Percentiles rank a stretch among this genome's conserved stretches.
phyloP scores from a whole-genome alignment of 2,888 invertebrate species.

The Schizaphis graminum region DNA sequence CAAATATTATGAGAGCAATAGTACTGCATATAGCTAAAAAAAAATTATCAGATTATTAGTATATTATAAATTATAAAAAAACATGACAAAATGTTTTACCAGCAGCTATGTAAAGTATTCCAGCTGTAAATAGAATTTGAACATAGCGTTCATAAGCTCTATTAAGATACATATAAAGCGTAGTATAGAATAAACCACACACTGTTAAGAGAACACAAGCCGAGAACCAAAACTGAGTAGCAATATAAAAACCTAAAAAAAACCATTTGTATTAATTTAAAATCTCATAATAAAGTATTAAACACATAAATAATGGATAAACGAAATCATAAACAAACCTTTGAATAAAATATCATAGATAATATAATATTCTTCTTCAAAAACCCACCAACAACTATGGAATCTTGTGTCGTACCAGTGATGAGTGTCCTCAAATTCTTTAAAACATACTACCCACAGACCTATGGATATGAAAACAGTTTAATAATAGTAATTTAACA shows the following conservation, averaged over 20 bases:
- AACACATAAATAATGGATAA: not conserved
- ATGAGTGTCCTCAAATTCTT: slow-evolving; percentile 87
- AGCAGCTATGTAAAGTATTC: slow-evolving; percentile 80
- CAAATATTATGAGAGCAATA: slow-evolving; percentile 89
- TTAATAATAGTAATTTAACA: not conserved
- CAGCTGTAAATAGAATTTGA: slow-evolving; percentile 81
- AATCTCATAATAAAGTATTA: not conserved
- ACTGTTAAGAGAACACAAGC: slow-evolving; percentile 86
- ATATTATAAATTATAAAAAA: not conserved
- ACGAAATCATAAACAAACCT: slow-evolving; percentile 71
- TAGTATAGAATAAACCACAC: slow-evolving; percentile 77
- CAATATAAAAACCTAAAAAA: slow-evolving; percentile 84
- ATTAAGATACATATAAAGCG: slow-evolving; percentile 81
- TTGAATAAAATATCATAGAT: slow-evolving; percentile 91
- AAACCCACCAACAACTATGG: slow-evolving; percentile 95
- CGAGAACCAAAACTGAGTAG: slow-evolving; percentile 94
- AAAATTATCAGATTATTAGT: not conserved
- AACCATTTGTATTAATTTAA: slow-evolving; percentile 41
- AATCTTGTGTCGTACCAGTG: slow-evolving; percentile 84
- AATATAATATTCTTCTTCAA: slow-evolving; percentile 96
- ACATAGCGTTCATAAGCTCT: slow-evolving; percentile 83
- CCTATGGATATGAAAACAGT: slow-evolving; percentile 75
- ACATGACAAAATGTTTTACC: slow-evolving; percentile 71
- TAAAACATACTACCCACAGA: slow-evolving; percentile 95
- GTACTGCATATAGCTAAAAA: slow-evolving; percentile 81